A percentile compares a stretch with the other conserved stretches of the same genome.
Evolutionary conservation across 2,113 vertebrate species (phyloP).

Genomic region (Pedionomus torquatus): DNA sequence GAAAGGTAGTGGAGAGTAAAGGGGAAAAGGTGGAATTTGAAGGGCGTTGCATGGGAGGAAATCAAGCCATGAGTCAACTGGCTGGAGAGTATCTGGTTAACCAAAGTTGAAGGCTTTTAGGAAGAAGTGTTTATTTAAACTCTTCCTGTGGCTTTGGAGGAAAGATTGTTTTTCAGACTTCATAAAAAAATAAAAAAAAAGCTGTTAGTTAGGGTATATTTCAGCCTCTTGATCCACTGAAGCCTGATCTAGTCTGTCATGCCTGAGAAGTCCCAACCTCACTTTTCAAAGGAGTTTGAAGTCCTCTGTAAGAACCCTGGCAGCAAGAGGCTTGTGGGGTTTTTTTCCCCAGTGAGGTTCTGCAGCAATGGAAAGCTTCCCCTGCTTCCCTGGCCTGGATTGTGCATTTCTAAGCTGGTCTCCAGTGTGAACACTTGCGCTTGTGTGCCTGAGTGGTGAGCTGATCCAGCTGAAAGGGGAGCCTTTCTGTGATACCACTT

Average conservation of each 20-base stretch:
- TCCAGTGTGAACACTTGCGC: neutral
- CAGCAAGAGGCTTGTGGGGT: neutral
- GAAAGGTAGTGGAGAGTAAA: neutral
- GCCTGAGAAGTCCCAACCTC: neutral
- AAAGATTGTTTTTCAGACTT: slow-evolving; percentile 40
- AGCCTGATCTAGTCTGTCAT: neutral
- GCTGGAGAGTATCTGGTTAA: slow-evolving; percentile 62
- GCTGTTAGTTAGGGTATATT: slow-evolving; percentile 28
- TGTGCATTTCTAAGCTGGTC: neutral
- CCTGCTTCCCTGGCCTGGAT: neutral
- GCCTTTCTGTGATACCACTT: neutral
- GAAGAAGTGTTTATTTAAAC: slow-evolving; percentile 63
- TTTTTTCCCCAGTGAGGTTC: neutral
- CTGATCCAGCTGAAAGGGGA: neutral
- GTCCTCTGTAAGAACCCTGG: neutral
- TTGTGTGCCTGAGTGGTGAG: neutral
- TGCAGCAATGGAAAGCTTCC: neutral
- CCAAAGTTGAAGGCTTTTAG: slow-evolving; percentile 49
- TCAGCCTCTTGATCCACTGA: slow-evolving; percentile 42
- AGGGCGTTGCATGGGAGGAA: slow-evolving; percentile 8
- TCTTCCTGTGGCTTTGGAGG: slow-evolving; percentile 49
- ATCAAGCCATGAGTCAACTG: slow-evolving; percentile 28
- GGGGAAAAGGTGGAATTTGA: slow-evolving; percentile 13
- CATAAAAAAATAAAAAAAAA: neutral
- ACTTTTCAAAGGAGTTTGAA: neutral